Conservation (phyloP, 1,140 invertebrate species). For the Ceratitis capitata region DNA sequence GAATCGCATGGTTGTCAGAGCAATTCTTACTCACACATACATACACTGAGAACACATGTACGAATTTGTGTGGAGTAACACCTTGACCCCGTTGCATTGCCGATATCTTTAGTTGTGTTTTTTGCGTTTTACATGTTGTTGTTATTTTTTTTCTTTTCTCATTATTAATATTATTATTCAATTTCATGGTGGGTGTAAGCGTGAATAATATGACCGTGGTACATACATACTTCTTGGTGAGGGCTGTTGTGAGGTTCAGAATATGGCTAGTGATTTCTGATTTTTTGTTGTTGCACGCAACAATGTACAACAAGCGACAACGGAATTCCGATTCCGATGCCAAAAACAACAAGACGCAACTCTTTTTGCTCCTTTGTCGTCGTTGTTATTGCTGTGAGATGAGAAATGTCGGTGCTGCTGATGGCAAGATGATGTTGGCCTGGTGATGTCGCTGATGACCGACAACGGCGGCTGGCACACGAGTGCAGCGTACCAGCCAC, state of each 20-base stretch:
- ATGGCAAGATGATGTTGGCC: constrained; percentile 21
- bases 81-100: constrained; percentile 5
- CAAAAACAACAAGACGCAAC: not conserved
- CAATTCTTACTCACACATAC: not conserved
- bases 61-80: not conserved
- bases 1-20: constrained; percentile 3
- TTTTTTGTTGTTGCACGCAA: constrained; percentile 14
- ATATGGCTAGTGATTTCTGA: not conserved
- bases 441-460: constrained; percentile 32
- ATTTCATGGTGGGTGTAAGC: constrained; percentile 36
- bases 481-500: not conserved
- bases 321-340: constrained; percentile 2
- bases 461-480: not conserved
- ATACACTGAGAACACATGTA: not conserved
- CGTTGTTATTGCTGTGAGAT: not conserved
- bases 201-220: constrained; percentile 22
- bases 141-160: not conserved
- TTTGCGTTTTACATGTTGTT: not conserved
- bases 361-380: not conserved
- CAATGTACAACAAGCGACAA: constrained; percentile 5
- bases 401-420: constrained; percentile 34
- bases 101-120: not conserved
- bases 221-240: too few species aligned
- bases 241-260: not conserved
- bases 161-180: not conserved